A percentile compares a stretch with the other conserved stretches of the same genome.
Evolutionary conservation across 2,113 vertebrate species (phyloP).

Genomic region (Pelmatolapia mariae): DNA sequence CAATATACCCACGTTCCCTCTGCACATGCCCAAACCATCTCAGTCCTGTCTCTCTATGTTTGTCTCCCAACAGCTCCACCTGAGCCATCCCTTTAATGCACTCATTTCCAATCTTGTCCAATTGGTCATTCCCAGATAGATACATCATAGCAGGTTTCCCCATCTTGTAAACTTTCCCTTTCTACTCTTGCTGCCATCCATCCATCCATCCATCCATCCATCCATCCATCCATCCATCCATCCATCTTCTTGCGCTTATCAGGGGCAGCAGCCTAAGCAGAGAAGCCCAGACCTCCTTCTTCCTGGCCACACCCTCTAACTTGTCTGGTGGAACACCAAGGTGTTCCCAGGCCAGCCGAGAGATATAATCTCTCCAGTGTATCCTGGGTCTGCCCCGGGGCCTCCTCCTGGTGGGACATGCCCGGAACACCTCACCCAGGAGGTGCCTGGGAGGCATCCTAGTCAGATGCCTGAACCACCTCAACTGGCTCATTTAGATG

Average conservation of each 20-base stretch:
- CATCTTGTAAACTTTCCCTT: neutral
- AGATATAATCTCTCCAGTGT: neutral
- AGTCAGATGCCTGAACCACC: neutral
- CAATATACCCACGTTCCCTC: neutral
- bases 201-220: accelerated
- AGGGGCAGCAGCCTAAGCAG: neutral
- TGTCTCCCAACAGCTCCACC: neutral
- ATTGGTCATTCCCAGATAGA: neutral
- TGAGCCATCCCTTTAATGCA: neutral
- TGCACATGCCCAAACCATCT: neutral
- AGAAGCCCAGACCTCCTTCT: neutral
- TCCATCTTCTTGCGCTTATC: accelerated
- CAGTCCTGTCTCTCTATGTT: neutral
- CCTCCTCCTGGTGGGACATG: neutral
- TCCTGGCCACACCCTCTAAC: neutral
- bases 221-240: accelerated
- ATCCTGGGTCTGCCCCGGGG: neutral
- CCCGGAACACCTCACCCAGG: accelerated
- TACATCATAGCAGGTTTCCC: neutral
- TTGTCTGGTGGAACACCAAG: neutral
- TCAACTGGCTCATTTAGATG: accelerated
- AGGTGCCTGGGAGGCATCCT: neutral
- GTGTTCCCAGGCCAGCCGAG: neutral
- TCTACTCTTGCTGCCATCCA: neutral
- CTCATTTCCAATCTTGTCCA: neutral